phyloP scores from a whole-genome alignment of 1,140 invertebrate species.

The Drosophila pseudoananassae region DNA sequence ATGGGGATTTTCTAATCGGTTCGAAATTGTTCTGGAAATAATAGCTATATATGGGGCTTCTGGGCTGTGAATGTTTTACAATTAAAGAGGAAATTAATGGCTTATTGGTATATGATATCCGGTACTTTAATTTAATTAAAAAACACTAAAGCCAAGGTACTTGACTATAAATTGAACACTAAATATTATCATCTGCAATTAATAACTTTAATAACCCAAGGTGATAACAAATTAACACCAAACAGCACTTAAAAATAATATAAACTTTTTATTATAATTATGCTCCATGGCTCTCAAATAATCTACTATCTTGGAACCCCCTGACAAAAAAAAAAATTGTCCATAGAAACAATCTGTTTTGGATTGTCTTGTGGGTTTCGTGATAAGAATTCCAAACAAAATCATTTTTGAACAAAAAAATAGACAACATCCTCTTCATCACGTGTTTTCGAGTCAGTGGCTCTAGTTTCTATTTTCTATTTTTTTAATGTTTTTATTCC shows the following conservation, averaged over 20 bases:
- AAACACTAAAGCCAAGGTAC: too few relatives aligned
- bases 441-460: conserved; percentile 19
- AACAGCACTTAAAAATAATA: too few relatives aligned
- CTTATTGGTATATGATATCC: too few relatives aligned
- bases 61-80: too few relatives aligned
- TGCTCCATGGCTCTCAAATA: neutral
- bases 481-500: neutral
- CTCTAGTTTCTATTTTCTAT: neutral
- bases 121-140: too few relatives aligned
- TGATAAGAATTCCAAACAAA: conserved; percentile 24
- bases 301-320: neutral
- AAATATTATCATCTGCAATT: too few relatives aligned
- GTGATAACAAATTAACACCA: neutral
- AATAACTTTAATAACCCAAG: neutral
- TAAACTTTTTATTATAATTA: neutral
- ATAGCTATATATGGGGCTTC: neutral
- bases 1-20: neutral
- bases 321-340: neutral
- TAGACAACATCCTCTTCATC: conserved; percentile 29
- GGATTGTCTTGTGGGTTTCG: neutral
- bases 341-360: conserved; percentile 15
- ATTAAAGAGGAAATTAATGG: too few relatives aligned
- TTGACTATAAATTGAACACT: too few relatives aligned
- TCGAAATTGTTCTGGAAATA: neutral
- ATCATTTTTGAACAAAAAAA: neutral